Conservation (phyloP, 1,140 invertebrate species). For the Pararge aegeria region DNA sequence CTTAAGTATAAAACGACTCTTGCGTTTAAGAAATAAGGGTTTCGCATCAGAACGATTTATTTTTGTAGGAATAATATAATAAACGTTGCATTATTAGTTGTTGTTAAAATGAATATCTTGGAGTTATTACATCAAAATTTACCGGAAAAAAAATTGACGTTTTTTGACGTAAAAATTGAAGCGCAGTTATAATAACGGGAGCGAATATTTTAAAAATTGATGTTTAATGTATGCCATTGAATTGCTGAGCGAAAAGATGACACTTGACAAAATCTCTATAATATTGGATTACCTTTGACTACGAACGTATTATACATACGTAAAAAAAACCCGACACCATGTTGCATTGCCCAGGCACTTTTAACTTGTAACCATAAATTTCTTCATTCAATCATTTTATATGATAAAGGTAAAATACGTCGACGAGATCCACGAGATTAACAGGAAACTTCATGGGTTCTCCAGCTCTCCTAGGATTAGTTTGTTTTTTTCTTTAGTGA, state of each 20-base stretch:
- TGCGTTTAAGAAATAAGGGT: not conserved
- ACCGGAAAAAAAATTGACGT: slow-evolving; percentile 47
- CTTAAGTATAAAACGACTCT: not conserved
- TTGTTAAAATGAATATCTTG: slow-evolving; percentile 50
- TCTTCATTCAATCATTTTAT: too few species aligned
- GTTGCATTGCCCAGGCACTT: too few species aligned
- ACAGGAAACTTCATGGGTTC: too few species aligned
- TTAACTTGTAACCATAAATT: too few species aligned
- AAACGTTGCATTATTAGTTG: slow-evolving; percentile 62
- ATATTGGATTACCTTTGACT: too few species aligned
- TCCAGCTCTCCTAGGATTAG: too few species aligned
- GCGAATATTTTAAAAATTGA: not conserved
- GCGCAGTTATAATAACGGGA: slow-evolving; percentile 11
- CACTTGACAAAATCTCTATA: slow-evolving; percentile 7
- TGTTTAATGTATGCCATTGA: slow-evolving; percentile 5
- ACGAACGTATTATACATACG: too few species aligned
- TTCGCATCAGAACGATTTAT: not conserved
- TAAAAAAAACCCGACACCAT: too few species aligned
- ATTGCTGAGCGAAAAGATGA: slow-evolving; percentile 1
- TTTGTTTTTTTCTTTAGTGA: too few species aligned
- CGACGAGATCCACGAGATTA: too few species aligned
- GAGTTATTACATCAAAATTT: slow-evolving; percentile 52
- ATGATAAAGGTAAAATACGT: too few species aligned
- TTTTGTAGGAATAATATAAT: slow-evolving; percentile 31
- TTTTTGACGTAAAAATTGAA: slow-evolving; percentile 55